Conservation (phyloP, 2,888 invertebrate genomes). For the Drosophila pseudotakahashii region DNA sequence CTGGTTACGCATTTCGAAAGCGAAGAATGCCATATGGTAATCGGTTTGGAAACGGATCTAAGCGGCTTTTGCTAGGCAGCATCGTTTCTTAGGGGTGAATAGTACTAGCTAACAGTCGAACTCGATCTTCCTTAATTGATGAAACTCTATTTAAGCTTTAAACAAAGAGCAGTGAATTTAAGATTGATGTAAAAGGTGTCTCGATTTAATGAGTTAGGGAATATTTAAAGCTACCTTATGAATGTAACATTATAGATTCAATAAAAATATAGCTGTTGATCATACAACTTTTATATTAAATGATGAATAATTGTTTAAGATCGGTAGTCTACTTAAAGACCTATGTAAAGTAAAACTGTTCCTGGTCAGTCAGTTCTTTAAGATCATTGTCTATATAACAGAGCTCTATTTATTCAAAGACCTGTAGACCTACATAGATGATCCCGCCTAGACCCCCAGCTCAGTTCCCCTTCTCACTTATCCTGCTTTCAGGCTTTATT, state of each 20-base stretch:
- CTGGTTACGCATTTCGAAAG: not conserved
- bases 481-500: slow-evolving; percentile 68
- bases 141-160: not conserved
- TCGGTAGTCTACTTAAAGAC: too few relatives aligned
- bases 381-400: not conserved
- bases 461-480: slow-evolving; percentile 62
- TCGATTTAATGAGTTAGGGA: too few relatives aligned
- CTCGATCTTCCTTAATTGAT: not conserved
- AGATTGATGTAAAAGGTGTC: too few relatives aligned
- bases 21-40: slow-evolving; percentile 7
- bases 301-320: too few relatives aligned
- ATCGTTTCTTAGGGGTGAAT: not conserved
- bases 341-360: not conserved
- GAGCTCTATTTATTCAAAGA: not conserved
- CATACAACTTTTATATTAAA: too few relatives aligned
- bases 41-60: not conserved
- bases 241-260: too few relatives aligned
- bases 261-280: too few relatives aligned
- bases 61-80: slow-evolving; percentile 4
- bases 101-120: not conserved
- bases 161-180: not conserved
- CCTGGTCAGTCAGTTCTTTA: not conserved
- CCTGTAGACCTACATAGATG: slow-evolving; percentile 1
- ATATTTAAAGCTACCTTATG: too few relatives aligned
- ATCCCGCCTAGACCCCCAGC: slow-evolving; percentile 24